Percentiles rank a stretch among this genome's conserved stretches.
phyloP scores from a whole-genome alignment of 2,888 invertebrate genomes.

The Artemia sinica region DNA sequence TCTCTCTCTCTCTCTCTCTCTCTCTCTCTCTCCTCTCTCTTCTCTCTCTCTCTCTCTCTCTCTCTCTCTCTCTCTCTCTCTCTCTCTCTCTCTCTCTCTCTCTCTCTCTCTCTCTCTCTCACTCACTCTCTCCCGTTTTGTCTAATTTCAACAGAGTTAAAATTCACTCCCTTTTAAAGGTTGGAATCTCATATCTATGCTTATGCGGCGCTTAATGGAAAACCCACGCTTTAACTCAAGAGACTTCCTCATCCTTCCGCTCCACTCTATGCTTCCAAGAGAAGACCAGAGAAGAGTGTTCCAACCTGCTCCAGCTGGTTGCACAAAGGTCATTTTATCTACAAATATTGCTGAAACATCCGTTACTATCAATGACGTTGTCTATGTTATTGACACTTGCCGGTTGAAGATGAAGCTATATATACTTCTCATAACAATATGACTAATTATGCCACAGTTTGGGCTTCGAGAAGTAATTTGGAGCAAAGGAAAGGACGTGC shows the following conservation, averaged over 20 bases:
- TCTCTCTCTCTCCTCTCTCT: too few species aligned
- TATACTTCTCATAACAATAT: constrained; percentile 97
- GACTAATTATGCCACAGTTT: constrained; percentile 90
- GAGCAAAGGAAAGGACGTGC: constrained; percentile 90
- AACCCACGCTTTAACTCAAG: constrained; percentile 51
- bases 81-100: too few species aligned
- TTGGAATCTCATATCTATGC: constrained; percentile 86
- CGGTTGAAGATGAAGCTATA: constrained; percentile 90
- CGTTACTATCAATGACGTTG: constrained; percentile 94
- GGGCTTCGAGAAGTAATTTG: constrained; percentile 59
- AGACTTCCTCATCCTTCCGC: constrained; percentile 60
- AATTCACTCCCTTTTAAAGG: constrained; percentile 31
- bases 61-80: too few species aligned
- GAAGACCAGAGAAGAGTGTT: constrained; percentile 90
- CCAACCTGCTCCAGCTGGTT: constrained; percentile 57
- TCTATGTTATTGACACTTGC: constrained; percentile 91
- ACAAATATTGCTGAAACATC: constrained; percentile 98
- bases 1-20: too few species aligned
- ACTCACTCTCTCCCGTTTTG: too few species aligned
- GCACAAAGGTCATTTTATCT: constrained; percentile 83
- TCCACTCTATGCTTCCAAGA: constrained; percentile 92
- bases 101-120: too few species aligned
- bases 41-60: too few species aligned
- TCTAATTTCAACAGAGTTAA: too few species aligned
- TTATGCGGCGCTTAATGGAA: constrained; percentile 65